A percentile compares a stretch with the other conserved stretches of the same genome.
Conservation (phyloP, 2,113 vertebrate genomes). For the Mobula birostris region DNA sequence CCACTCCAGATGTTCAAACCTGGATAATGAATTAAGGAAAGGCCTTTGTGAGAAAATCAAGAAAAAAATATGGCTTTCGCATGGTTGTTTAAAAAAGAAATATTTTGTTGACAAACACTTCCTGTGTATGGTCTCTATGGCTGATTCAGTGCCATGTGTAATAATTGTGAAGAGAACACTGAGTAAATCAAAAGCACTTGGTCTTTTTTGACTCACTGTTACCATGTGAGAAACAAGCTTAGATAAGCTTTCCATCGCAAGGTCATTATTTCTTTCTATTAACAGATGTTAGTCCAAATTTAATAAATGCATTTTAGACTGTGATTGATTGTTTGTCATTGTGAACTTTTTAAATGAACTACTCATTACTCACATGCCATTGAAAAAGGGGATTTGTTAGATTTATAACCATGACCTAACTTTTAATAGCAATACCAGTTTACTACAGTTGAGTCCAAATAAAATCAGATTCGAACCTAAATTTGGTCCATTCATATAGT, state of each 20-base stretch:
- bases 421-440: background rate
- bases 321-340: conserved; percentile 8
- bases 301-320: background rate
- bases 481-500: background rate
- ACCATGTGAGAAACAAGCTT: background rate
- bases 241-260: background rate
- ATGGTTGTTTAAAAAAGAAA: background rate
- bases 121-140: background rate
- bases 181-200: background rate
- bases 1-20: too few relatives aligned
- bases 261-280: background rate
- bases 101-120: background rate
- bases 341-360: background rate
- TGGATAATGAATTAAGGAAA: background rate
- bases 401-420: background rate
- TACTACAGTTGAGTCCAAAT: background rate
- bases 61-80: background rate
- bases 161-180: background rate
- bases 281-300: background rate
- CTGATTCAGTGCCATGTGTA: background rate
- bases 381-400: background rate
- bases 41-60: background rate
- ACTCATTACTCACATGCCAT: background rate
- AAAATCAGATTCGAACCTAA: conserved; percentile 6
- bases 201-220: background rate